Conservation (phyloP, 2,888 invertebrate genomes). For the Dynastes grantii region DNA sequence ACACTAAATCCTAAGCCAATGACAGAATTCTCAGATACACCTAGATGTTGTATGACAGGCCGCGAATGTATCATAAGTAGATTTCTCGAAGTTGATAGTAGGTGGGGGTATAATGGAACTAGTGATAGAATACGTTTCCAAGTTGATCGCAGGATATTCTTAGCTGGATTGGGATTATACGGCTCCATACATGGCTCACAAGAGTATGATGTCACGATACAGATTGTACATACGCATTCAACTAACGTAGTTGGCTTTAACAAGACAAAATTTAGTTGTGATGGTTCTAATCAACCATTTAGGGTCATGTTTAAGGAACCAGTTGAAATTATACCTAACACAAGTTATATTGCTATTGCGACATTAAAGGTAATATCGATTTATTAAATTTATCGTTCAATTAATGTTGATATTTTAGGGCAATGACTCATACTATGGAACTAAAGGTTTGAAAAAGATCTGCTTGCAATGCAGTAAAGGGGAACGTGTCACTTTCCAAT, state of each 20-base stretch:
- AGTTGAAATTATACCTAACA: conserved; percentile 84
- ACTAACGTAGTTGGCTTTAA: conserved; percentile 83
- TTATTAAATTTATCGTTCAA: conserved; percentile 22
- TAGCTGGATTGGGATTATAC: conserved; percentile 89
- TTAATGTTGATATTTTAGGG: conserved; percentile 74
- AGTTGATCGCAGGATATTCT: conserved; percentile 85
- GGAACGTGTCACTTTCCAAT: conserved; percentile 86
- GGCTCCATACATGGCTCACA: conserved; percentile 86
- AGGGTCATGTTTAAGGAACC: conserved; percentile 89
- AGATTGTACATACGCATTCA: conserved; percentile 84
- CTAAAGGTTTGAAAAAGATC: conserved; percentile 84
- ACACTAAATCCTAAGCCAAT: conserved; percentile 85
- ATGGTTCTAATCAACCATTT: conserved; percentile 85
- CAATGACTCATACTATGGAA: conserved; percentile 90
- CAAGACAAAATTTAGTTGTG: conserved; percentile 84
- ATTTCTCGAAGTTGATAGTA: conserved; percentile 84
- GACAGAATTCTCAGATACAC: conserved; percentile 80
- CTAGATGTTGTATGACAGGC: conserved; percentile 84
- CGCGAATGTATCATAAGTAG: conserved; percentile 82
- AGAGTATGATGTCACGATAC: conserved; percentile 84
- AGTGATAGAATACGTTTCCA: conserved; percentile 87
- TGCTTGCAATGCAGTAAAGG: conserved; percentile 82
- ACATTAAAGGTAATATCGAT: conserved; percentile 78
- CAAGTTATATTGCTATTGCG: conserved; percentile 86
- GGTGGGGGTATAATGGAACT: conserved; percentile 87